A percentile compares a stretch with the other conserved stretches of the same genome.
Conservation (phyloP, 1,140 invertebrate genomes). For the Pomacea maculata region DNA sequence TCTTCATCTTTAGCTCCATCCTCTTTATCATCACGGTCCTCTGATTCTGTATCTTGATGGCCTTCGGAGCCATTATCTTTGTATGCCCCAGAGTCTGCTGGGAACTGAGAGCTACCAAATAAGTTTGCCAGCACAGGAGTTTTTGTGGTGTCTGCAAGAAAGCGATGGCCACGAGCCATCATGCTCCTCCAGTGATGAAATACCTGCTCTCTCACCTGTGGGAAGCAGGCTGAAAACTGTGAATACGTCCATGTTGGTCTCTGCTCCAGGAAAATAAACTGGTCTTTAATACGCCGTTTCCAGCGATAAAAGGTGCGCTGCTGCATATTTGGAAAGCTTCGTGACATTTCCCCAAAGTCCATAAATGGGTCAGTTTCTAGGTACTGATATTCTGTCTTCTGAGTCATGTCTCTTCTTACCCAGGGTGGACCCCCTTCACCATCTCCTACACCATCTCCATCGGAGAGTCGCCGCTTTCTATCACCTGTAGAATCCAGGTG, state of each 20-base stretch:
- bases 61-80: too few relatives aligned
- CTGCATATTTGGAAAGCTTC: conserved; percentile 32
- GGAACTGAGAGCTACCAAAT: too few relatives aligned
- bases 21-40: background rate
- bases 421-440: conserved; percentile 20
- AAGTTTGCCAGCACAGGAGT: too few relatives aligned
- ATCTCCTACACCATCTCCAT: conserved; percentile 2
- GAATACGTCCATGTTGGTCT: conserved; percentile 32
- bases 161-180: conserved; percentile 31
- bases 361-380: conserved; percentile 36
- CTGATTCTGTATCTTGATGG: background rate
- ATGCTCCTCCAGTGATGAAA: conserved; percentile 32
- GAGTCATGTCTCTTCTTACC: conserved; percentile 34
- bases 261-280: conserved; percentile 39
- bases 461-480: background rate
- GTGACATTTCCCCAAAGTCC: conserved; percentile 34
- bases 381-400: conserved; percentile 39
- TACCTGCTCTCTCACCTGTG: conserved; percentile 34
- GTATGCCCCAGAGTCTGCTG: too few relatives aligned
- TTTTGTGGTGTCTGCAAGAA: conserved; percentile 12
- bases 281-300: conserved; percentile 39
- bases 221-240: conserved; percentile 29
- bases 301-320: conserved; percentile 40
- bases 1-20: background rate
- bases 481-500: too few relatives aligned